Evolutionary conservation across 1,140 invertebrate species (phyloP).

Genomic region (Adelges cooleyi): DNA sequence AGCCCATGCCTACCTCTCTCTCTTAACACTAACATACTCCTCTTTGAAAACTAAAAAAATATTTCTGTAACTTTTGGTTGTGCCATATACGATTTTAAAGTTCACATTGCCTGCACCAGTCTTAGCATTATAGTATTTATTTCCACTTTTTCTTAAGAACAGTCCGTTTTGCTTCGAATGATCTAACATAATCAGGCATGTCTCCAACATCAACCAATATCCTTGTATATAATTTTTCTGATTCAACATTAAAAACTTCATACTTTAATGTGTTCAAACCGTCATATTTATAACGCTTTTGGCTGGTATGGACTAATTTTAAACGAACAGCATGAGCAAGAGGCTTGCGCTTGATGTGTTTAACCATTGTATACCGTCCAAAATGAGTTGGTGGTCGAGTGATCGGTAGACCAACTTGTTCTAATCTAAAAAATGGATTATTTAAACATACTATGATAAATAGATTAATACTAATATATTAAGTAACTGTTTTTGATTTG

Average conservation of each 20-base stretch:
- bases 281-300: conserved; percentile 41
- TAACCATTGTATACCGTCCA: conserved; percentile 45
- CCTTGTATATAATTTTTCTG: conserved; percentile 40
- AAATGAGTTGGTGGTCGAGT: conserved; percentile 40
- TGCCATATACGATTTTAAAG: too few species aligned
- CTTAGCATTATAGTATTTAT: too few species aligned
- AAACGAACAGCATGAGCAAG: conserved; percentile 38
- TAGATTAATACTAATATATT: too few species aligned
- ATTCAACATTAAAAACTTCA: conserved; percentile 35
- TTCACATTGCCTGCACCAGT: too few species aligned
- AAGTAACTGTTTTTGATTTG: not conserved
- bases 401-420: conserved; percentile 39
- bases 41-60: too few species aligned
- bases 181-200: conserved; percentile 35
- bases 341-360: conserved; percentile 41
- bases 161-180: not conserved
- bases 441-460: too few species aligned
- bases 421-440: conserved; percentile 34
- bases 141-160: not conserved
- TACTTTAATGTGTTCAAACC: conserved; percentile 44
- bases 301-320: conserved; percentile 41
- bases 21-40: too few species aligned
- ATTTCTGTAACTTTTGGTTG: too few species aligned
- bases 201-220: conserved; percentile 42
- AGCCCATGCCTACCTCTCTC: too few species aligned